Conservation (phyloP, 2,113 vertebrate species). For the Camelus dromedarius region DNA sequence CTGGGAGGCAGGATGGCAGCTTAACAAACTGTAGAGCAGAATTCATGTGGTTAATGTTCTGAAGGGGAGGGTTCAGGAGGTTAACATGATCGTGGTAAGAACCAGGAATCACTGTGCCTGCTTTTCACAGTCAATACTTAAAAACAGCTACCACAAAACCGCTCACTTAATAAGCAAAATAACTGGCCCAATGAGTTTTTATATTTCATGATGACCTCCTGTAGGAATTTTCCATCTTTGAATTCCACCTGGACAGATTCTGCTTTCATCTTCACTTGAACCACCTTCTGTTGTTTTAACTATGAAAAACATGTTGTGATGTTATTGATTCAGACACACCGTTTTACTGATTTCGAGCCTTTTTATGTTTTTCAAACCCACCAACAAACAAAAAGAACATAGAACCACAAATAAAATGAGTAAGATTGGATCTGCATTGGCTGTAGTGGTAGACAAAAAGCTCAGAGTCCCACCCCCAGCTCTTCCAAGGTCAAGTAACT, state of each 20-base stretch:
- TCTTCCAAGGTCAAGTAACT: not conserved
- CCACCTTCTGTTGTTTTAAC: not conserved
- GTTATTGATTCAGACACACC: not conserved
- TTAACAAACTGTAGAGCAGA: constrained; percentile 20
- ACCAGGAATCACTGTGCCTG: not conserved
- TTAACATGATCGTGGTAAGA: not conserved
- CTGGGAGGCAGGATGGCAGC: not conserved
- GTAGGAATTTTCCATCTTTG: constrained; percentile 59
- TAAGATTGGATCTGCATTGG: not conserved
- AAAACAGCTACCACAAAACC: not conserved
- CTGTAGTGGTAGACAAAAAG: not conserved
- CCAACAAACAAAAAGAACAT: not conserved
- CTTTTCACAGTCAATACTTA: constrained; percentile 41
- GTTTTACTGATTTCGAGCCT: not conserved
- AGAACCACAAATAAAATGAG: not conserved
- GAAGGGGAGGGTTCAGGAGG: constrained; percentile 19
- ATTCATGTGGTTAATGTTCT: not conserved
- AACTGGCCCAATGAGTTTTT: not conserved
- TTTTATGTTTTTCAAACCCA: constrained; percentile 25
- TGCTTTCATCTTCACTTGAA: constrained; percentile 13
- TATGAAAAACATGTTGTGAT: not conserved
- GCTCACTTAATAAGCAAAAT: not conserved
- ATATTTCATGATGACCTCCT: not conserved
- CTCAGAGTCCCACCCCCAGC: not conserved
- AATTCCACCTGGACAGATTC: not conserved